phyloP scores from a whole-genome alignment of 2,888 invertebrate genomes.

The Dexiosoma caninum region DNA sequence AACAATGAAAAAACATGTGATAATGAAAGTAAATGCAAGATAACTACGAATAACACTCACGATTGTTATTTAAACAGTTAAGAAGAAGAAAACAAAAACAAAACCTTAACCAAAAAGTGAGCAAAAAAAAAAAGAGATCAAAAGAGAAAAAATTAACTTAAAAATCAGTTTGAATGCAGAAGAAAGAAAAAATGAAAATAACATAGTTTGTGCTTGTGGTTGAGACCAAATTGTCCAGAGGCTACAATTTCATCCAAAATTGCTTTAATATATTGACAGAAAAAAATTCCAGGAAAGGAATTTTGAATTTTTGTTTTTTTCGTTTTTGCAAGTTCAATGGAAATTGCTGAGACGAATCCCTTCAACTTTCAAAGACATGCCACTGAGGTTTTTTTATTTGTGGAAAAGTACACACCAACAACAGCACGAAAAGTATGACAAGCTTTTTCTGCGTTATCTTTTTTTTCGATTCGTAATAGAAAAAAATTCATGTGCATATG shows the following conservation, averaged over 20 bases:
- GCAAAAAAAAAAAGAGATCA: neutral
- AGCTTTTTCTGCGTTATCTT: neutral
- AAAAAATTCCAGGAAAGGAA: conserved; percentile 25
- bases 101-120: neutral
- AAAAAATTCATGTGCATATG: conserved; percentile 5
- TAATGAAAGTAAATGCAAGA: conserved; percentile 51
- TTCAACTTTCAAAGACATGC: conserved; percentile 13
- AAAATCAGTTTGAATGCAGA: neutral
- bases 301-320: conserved; percentile 8
- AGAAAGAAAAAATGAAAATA: neutral
- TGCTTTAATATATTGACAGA: conserved; percentile 18
- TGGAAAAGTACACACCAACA: neutral
- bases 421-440: neutral
- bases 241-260: conserved; percentile 30
- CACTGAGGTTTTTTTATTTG: neutral
- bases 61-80: conserved; percentile 2
- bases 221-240: conserved; percentile 35
- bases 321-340: neutral
- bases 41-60: conserved; percentile 10
- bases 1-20: conserved; percentile 28
- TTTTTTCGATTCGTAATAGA: neutral
- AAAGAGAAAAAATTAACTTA: neutral
- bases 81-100: conserved; percentile 3
- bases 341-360: conserved; percentile 30
- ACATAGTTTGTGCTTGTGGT: neutral